Conservation (phyloP, 2,888 invertebrate species). For the Tipula unca region DNA sequence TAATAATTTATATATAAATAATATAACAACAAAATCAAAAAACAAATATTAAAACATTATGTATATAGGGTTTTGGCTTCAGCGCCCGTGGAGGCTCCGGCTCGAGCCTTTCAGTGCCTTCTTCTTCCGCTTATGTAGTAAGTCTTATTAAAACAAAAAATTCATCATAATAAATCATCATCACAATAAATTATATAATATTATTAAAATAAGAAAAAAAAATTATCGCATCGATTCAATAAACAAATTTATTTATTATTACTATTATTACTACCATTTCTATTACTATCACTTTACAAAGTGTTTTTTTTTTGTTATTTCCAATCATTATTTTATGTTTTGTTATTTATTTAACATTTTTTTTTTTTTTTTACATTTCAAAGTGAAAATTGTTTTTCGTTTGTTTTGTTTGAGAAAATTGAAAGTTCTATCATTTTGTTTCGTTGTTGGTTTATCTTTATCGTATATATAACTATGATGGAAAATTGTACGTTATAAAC, state of each 20-base stretch:
- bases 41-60: constrained; percentile 24
- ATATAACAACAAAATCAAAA: constrained; percentile 23
- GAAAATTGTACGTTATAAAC: neutral
- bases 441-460: neutral
- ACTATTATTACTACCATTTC: neutral
- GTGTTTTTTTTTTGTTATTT: neutral
- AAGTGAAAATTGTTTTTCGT: neutral
- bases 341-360: no score
- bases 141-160: constrained; percentile 43
- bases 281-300: neutral
- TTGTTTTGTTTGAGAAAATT: neutral
- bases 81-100: constrained; percentile 62
- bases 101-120: constrained; percentile 78
- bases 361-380: neutral
- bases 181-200: neutral
- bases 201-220: neutral
- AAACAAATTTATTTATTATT: neutral
- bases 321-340: neutral
- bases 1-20: constrained; percentile 16
- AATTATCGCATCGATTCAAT: neutral
- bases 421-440: constrained; percentile 24
- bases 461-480: neutral
- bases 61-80: constrained; percentile 51
- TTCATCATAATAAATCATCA: neutral
- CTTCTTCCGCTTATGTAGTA: constrained; percentile 60